Evolutionary conservation across 2,797 vertebrate genomes (phyloP).

Genomic region (Pagetopsis macropterus): DNA sequence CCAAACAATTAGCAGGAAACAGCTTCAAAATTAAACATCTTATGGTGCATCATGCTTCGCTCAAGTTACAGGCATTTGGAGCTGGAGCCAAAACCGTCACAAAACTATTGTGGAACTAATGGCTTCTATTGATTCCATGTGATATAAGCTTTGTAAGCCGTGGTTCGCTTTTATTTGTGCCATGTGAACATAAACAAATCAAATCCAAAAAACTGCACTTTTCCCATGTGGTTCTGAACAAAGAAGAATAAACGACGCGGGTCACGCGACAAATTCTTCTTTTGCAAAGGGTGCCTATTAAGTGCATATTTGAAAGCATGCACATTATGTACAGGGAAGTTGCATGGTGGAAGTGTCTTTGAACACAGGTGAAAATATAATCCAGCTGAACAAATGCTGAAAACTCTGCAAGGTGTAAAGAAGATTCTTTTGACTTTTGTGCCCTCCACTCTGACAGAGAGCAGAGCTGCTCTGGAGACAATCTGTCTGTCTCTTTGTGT

Average conservation of each 20-base stretch:
- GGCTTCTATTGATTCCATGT: constrained; percentile 25
- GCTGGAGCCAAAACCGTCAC: constrained; percentile 14
- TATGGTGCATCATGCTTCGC: background rate
- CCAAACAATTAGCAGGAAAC: constrained; percentile 31
- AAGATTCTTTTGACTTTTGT: background rate
- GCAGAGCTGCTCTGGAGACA: constrained; percentile 39
- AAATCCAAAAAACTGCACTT: background rate
- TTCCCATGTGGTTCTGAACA: constrained; percentile 8
- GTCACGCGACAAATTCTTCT: background rate
- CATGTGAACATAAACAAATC: constrained; percentile 34
- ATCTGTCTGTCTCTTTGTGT: constrained; percentile 49
- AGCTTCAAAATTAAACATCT: constrained; percentile 29
- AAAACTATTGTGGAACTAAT: constrained; percentile 33
- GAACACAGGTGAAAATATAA: constrained; percentile 7
- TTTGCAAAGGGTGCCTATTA: too few relatives aligned
- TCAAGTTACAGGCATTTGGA: constrained; percentile 12
- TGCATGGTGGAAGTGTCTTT: constrained; percentile 5
- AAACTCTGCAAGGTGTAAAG: background rate
- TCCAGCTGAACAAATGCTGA: constrained; percentile 1
- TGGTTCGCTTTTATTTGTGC: constrained; percentile 28
- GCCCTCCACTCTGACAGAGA: background rate
- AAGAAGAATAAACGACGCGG: background rate
- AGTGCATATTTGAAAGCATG: background rate
- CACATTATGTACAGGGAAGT: background rate
- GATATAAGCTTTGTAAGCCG: constrained; percentile 29